These are phyloP conservation scores for Rhabditoides inermis DNA, from an alignment of 2,888 invertebrate species.

Conservation along the genomic window DNA sequence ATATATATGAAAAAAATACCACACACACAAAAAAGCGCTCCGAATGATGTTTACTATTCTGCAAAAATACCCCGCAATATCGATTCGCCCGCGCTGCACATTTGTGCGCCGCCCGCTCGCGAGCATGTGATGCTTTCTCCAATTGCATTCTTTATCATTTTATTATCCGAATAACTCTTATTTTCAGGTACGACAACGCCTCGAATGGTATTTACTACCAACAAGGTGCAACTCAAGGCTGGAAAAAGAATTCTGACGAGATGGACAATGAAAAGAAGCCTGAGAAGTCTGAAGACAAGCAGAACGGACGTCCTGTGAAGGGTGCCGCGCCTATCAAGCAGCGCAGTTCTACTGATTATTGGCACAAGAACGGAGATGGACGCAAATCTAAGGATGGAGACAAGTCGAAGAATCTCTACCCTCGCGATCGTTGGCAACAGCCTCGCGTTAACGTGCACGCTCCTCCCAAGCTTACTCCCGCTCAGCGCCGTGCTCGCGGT, in stretches of 20 bases:
- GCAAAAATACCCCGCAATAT: no score
- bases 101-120: no score
- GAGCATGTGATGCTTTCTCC: no score
- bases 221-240: slow-evolving; percentile 45
- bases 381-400: no score
- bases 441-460: slow-evolving; percentile 32
- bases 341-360: slow-evolving; percentile 24
- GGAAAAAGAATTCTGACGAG: slow-evolving; percentile 35
- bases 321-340: slow-evolving; percentile 1
- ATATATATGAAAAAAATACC: no score
- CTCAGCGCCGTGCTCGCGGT: slow-evolving; percentile 44
- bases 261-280: slow-evolving; percentile 10
- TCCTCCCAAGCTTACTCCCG: slow-evolving; percentile 41
- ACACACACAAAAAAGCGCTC: no score
- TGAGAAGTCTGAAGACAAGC: slow-evolving; percentile 2
- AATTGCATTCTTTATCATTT: no score
- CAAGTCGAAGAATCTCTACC: no score
- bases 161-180: no score
- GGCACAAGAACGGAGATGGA: slow-evolving; percentile 24
- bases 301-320: not conserved
- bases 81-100: no score
- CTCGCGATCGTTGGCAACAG: no score
- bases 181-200: slow-evolving; percentile 41
- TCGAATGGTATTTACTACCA: slow-evolving; percentile 50
- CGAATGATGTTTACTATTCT: no score